Percentiles rank a stretch among this genome's conserved stretches.
phyloP scores from a whole-genome alignment of 2,797 vertebrate species.

The Rallus crepitans region DNA sequence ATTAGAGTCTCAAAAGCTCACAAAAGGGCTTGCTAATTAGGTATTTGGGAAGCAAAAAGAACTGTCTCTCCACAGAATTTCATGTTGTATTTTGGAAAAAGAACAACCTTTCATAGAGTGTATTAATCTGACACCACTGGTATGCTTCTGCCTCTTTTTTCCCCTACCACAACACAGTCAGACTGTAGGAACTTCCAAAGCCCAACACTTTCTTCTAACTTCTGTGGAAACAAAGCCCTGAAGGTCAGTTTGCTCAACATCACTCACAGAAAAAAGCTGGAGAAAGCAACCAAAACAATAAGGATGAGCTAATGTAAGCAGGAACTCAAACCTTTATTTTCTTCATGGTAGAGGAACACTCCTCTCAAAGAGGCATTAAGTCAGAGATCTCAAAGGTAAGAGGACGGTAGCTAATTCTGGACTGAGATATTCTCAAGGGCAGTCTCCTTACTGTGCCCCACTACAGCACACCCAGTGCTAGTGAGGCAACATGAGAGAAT shows the following conservation, averaged over 20 bases:
- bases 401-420: background rate
- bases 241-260: background rate
- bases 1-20: background rate
- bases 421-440: background rate
- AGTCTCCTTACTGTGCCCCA: background rate
- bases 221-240: background rate
- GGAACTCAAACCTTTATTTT: background rate
- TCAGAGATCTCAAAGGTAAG: background rate
- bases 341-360: background rate
- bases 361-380: background rate
- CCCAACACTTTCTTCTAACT: background rate
- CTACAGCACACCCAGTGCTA: background rate
- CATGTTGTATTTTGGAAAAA: background rate
- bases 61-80: background rate
- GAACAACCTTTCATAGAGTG: background rate
- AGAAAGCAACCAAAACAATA: constrained; percentile 3
- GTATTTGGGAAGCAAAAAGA: background rate
- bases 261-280: background rate
- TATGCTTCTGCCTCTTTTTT: background rate
- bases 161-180: background rate
- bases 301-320: constrained; percentile 12
- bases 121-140: background rate
- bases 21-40: background rate
- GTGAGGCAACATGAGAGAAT: background rate
- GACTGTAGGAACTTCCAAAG: background rate